Percentiles rank a stretch among this genome's conserved stretches.
phyloP scores from a whole-genome alignment of 2,113 vertebrate species.

The Ciconia maguari region DNA sequence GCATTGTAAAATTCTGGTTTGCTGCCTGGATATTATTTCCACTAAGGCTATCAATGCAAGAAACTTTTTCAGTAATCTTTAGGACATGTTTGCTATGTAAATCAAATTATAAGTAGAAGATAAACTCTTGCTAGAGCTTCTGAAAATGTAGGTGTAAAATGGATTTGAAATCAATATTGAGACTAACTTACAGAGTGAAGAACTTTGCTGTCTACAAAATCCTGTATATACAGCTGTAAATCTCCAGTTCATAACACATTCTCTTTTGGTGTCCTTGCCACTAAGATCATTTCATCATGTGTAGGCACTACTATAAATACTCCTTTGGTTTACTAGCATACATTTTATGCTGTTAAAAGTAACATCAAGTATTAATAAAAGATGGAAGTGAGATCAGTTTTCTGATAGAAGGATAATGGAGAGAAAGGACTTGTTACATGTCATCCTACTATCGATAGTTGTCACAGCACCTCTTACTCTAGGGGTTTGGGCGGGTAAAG shows the following conservation, averaged over 20 bases:
- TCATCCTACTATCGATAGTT: background rate
- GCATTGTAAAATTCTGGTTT: slow-evolving; percentile 21
- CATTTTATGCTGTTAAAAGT: background rate
- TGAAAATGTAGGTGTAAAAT: background rate
- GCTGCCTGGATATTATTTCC: background rate
- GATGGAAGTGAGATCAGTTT: background rate
- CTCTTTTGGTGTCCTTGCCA: background rate
- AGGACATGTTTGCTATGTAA: slow-evolving; percentile 10
- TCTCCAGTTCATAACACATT: background rate
- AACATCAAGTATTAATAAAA: background rate
- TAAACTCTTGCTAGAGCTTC: background rate
- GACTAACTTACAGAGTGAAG: background rate
- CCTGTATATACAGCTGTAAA: background rate
- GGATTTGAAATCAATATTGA: background rate
- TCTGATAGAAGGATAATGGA: background rate
- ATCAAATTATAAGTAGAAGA: background rate
- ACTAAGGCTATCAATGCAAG: background rate
- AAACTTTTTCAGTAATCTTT: slow-evolving; percentile 10
- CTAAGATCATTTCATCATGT: background rate
- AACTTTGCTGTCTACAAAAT: background rate
- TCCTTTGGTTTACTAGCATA: background rate
- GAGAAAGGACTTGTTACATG: background rate
- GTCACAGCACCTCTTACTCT: background rate
- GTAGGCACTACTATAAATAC: background rate
- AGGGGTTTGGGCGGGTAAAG: background rate